Base-by-base conservation (phyloP, 1,140 invertebrate genomes). In the Drosophila micromelanica region DNA sequence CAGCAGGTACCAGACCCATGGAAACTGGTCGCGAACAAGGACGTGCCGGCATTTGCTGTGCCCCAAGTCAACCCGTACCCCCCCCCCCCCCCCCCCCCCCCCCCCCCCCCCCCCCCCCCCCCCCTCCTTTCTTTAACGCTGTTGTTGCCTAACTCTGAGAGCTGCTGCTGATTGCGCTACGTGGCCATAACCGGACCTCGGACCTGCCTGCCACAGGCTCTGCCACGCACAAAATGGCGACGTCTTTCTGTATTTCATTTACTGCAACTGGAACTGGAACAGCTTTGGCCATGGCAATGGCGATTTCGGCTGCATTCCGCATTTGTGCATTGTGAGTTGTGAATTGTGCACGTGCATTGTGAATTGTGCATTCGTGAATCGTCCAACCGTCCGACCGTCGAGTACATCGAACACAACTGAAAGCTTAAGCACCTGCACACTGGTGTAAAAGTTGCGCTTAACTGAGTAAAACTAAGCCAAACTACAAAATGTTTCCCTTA, bases 231-330 rank as follows among this genome's bases (percentile, higher is more conserved):
- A 72, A 78, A 85, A 85, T 80, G 73, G 77, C 81, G 73, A 74
- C 77, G 81, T 85, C 73, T 76, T 85, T 62, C 81, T 54, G 77
- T 77, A 86, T 80, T 86, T 85, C 73, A 80, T 85, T 85, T 77
- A 86, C 77, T 86, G 71, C 69, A 57, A 51, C 63, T 12, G 55
- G 12, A 45, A 5, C 35, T 32, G 43, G 17, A 49, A 54, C 37
- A 42, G 35, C 46, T 35, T 42, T 32, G 37, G 43, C 51, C 45
- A 38, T 55, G 20, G 46, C 48, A 52, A 45, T 59, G 38, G 40
- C 63, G 35, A 60, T 68, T 59, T 59, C 63, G 60, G 60, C 63
- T 73, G 70, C 64, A 68, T 68, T 60, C 63, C 70, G 42, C 55
- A 73, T 68, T 46, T 46, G 43, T 56, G 49, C 62, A 55, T 32